A percentile compares a stretch with the other conserved stretches of the same genome.
Conservation (phyloP, 2,113 vertebrate species). For the Peucedramus taeniatus region DNA sequence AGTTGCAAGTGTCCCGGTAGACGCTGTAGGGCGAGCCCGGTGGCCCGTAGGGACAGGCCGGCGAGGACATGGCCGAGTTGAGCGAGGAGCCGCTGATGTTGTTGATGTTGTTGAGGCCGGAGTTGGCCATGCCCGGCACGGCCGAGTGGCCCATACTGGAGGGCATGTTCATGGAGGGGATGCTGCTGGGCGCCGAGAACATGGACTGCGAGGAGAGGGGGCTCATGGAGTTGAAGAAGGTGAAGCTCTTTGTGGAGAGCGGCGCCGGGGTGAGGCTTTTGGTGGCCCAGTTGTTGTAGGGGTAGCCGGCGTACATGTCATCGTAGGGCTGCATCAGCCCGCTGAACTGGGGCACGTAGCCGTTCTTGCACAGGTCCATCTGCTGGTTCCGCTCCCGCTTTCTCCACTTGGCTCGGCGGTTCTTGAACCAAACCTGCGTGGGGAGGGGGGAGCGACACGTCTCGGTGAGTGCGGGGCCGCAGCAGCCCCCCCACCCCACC, state of each 20-base stretch:
- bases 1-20: slow-evolving; percentile 98
- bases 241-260: slow-evolving; percentile 96
- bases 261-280: slow-evolving; percentile 91
- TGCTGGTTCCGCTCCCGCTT: slow-evolving; percentile 98
- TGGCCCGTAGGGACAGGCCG: slow-evolving; percentile 92
- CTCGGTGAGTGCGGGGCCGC: neutral
- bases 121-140: slow-evolving; percentile 88
- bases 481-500: neutral
- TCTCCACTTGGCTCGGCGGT: slow-evolving; percentile 96
- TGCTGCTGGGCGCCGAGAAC: slow-evolving; percentile 94
- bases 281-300: slow-evolving; percentile 99
- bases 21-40: slow-evolving; percentile 95
- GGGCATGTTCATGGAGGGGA: slow-evolving; percentile 98
- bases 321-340: slow-evolving; percentile 98
- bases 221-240: slow-evolving; percentile 99
- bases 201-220: slow-evolving; percentile 95
- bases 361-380: slow-evolving; percentile 98
- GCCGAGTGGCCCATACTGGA: slow-evolving; percentile 91
- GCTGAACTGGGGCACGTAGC: slow-evolving; percentile 98
- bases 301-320: slow-evolving; percentile 95
- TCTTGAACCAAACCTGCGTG: slow-evolving; percentile 97
- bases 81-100: slow-evolving; percentile 91
- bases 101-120: slow-evolving; percentile 95
- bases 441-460: neutral
- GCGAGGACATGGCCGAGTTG: slow-evolving; percentile 91